Conservation (phyloP, 2,797 vertebrate species). For the Enteromius fasciolatus region DNA sequence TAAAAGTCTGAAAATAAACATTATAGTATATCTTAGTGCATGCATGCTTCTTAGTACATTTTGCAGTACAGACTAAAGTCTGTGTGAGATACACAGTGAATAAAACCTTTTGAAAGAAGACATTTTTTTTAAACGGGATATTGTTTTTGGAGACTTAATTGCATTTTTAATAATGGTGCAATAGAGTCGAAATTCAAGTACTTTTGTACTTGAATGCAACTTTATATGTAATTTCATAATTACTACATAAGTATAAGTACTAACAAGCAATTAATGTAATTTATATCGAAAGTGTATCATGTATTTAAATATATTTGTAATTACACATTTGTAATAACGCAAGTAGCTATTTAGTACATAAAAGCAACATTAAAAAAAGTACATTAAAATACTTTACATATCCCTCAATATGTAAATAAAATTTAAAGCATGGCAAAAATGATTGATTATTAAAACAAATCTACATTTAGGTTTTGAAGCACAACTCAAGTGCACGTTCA, state of each 20-base stretch:
- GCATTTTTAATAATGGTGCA: neutral
- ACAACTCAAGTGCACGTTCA: neutral
- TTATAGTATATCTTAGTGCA: neutral
- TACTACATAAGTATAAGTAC: too few species aligned
- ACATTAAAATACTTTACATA: neutral
- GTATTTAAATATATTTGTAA: constrained; percentile 33
- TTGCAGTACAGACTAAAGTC: neutral
- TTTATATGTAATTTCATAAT: neutral
- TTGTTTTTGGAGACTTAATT: constrained; percentile 45
- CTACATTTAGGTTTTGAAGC: neutral
- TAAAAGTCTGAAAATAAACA: neutral
- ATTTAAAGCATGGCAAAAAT: neutral
- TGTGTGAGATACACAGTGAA: neutral
- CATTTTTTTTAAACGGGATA: too few species aligned
- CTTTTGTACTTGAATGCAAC: neutral
- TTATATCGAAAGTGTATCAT: neutral
- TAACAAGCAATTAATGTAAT: neutral
- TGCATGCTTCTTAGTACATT: neutral
- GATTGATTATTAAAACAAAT: neutral
- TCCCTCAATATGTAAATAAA: neutral
- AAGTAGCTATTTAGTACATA: neutral
- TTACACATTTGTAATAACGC: constrained; percentile 1
- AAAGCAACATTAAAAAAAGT: neutral
- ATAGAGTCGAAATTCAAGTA: neutral
- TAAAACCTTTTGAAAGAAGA: neutral